A percentile compares a stretch with the other conserved stretches of the same genome.
Evolutionary conservation across 53 echinoderm and acorn worm genomes (phyloP).

Genomic region (Stichopus horrens): DNA sequence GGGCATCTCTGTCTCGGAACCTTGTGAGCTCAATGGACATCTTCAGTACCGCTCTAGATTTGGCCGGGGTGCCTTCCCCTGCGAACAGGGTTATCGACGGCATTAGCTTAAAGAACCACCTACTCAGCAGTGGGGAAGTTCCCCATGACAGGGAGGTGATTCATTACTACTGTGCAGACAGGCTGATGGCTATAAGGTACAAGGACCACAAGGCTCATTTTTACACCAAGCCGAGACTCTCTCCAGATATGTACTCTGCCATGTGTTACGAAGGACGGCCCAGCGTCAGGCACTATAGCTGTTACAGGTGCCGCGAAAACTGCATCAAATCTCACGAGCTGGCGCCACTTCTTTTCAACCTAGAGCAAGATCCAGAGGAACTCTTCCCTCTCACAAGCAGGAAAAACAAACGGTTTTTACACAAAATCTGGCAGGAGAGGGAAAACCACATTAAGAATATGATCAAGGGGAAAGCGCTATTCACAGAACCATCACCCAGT

Average conservation of each 20-base stretch:
- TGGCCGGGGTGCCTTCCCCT: conserved; percentile 66
- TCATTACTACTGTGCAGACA: conserved; percentile 70
- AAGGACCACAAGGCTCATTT: conserved; percentile 70
- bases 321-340: conserved; percentile 56
- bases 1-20: conserved; percentile 59
- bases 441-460: conserved; percentile 56
- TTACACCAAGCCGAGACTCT: conserved; percentile 47
- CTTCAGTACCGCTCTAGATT: conserved; percentile 69
- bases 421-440: conserved; percentile 36
- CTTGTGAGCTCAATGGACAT: conserved; percentile 85
- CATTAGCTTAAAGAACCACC: conserved; percentile 57
- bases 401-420: conserved; percentile 50
- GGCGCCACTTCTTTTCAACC: conserved; percentile 72
- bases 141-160: conserved; percentile 53
- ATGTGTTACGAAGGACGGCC: conserved; percentile 62
- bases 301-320: conserved; percentile 41
- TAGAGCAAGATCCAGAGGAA: conserved; percentile 79
- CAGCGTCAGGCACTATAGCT: conserved; percentile 22
- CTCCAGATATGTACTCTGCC: conserved; percentile 10
- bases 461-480: conserved; percentile 56
- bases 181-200: conserved; percentile 72
- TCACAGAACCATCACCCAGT: conserved; percentile 3
- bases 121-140: conserved; percentile 42
- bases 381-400: conserved; percentile 53
- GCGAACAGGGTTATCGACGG: conserved; percentile 74